Percentiles rank a stretch among this genome's conserved stretches.
These are phyloP conservation scores for Laterallus jamaicensis DNA, from an alignment of 2,113 vertebrate species.

Conservation along the genomic window DNA sequence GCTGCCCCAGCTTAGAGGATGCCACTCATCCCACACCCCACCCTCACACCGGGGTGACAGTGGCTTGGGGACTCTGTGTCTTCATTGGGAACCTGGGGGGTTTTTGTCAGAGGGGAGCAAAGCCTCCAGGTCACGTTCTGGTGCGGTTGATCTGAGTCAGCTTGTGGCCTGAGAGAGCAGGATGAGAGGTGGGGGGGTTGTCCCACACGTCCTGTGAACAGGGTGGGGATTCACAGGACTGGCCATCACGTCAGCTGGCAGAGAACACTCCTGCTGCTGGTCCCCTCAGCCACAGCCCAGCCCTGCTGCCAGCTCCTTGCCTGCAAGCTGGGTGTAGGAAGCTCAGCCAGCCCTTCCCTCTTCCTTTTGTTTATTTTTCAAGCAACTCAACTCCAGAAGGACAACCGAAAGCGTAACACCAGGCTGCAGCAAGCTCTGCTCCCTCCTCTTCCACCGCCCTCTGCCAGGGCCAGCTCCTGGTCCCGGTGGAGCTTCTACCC, in stretches of 20 bases:
- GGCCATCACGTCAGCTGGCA: not conserved
- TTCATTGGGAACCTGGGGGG: not conserved
- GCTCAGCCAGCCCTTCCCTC: not conserved
- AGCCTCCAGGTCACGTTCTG: rapidly evolving
- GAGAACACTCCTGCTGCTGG: not conserved
- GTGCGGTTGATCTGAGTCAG: not conserved
- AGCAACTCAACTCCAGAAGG: not conserved
- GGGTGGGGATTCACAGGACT: not conserved
- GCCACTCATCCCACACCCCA: not conserved
- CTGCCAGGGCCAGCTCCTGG: not conserved
- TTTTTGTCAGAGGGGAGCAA: not conserved
- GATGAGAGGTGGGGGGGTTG: rapidly evolving
- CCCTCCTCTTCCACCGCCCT: not conserved
- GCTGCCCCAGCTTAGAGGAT: not conserved
- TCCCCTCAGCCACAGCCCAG: not conserved
- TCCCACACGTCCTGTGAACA: not conserved
- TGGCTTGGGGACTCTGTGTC: not conserved
- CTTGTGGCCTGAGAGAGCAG: not conserved
- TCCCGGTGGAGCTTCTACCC: rapidly evolving
- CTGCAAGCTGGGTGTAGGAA: rapidly evolving
- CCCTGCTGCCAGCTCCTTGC: not conserved
- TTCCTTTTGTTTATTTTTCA: slow-evolving; percentile 9
- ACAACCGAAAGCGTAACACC: rapidly evolving
- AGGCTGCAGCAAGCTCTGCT: not conserved
- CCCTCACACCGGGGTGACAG: rapidly evolving